phyloP scores from a whole-genome alignment of 2,797 vertebrate species.

The Agapornis canus region DNA sequence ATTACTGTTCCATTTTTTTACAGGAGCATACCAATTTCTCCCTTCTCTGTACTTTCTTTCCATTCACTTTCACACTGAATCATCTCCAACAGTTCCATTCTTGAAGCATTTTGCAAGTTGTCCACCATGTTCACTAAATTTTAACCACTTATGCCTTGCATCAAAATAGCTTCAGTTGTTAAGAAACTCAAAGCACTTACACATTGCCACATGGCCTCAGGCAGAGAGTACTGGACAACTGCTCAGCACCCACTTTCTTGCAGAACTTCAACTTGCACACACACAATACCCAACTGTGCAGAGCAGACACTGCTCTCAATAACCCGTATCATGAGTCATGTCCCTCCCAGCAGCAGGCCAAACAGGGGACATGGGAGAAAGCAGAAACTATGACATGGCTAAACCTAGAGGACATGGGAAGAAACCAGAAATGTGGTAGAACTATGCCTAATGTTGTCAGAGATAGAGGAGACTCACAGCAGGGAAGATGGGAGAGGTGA shows the following conservation, averaged over 20 bases:
- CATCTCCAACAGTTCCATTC: background rate
- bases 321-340: rapidly evolving
- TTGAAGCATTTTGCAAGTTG: background rate
- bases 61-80: background rate
- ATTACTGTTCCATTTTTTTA: background rate
- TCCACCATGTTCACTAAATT: background rate
- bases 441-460: background rate
- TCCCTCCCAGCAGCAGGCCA: background rate
- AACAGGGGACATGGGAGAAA: background rate
- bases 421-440: background rate
- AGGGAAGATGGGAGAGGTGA: background rate
- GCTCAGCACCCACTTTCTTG: background rate
- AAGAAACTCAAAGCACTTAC: background rate
- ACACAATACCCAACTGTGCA: background rate
- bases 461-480: background rate
- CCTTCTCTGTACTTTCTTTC: background rate
- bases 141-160: background rate
- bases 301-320: background rate
- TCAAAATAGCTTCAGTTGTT: background rate
- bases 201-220: rapidly evolving
- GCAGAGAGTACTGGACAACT: background rate
- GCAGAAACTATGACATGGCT: background rate
- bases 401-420: background rate
- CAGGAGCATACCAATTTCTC: background rate
- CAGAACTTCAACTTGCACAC: background rate